Conservation (phyloP, 1,140 invertebrate genomes). For the Pomacea maculata region DNA sequence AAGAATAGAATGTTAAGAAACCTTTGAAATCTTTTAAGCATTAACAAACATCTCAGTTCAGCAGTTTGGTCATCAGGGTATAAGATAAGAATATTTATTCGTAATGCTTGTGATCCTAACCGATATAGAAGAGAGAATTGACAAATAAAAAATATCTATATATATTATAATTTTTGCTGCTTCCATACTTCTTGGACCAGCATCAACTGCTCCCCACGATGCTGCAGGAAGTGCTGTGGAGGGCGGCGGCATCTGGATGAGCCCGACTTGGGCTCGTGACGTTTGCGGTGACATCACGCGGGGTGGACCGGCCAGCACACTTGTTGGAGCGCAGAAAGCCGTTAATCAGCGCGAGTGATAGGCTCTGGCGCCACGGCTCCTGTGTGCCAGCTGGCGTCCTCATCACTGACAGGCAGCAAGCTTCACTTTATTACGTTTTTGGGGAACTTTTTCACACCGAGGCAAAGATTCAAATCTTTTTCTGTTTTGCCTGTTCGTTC, state of each 20-base stretch:
- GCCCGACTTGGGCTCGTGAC: not conserved
- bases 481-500: not conserved
- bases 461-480: not conserved
- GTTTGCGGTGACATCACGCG: not conserved
- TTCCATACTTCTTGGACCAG: too few relatives aligned
- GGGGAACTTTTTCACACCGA: not conserved
- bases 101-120: too few relatives aligned
- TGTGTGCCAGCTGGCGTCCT: not conserved
- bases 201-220: too few relatives aligned
- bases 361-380: not conserved
- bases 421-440: not conserved
- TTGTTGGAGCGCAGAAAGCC: not conserved
- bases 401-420: constrained; percentile 2
- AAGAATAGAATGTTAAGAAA: too few relatives aligned
- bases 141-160: too few relatives aligned
- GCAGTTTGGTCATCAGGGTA: too few relatives aligned
- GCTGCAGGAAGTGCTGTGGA: not conserved
- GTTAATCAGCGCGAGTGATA: constrained; percentile 1
- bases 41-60: too few relatives aligned
- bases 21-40: not conserved
- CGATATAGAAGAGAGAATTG: too few relatives aligned
- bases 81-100: too few relatives aligned
- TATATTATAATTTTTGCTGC: too few relatives aligned
- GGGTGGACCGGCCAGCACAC: not conserved
- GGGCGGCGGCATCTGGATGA: not conserved